Base-by-base conservation (phyloP, 2,888 invertebrate species). In the Phengaris alcon region DNA sequence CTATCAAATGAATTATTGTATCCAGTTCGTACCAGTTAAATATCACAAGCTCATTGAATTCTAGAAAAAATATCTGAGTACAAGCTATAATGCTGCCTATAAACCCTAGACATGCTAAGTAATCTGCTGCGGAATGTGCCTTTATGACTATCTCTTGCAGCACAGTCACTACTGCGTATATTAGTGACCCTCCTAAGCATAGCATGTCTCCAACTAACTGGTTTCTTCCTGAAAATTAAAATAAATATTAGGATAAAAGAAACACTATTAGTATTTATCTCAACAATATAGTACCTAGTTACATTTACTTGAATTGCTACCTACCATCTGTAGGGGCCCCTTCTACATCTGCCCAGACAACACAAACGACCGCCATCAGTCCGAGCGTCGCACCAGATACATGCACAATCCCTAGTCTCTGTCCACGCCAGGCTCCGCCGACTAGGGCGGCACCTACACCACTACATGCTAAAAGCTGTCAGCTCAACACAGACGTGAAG, bases 401-500 rank as follows among this genome's bases (percentile, higher is more conserved):
- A 84, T 97, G 97, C 3, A 95, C 95, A 82, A 96, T 94, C 74
- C 96, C 95, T 78, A 97, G 96, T 79, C 97, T 93, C 77, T 96
- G 96, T 8, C 96, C 96, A 46, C 97, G 93, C 88, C 97, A 95
- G 0, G 97, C 94, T 81, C 96, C 97, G 0, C 97, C 97, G 54
- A 97, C 95, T 79, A 97, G 87, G 6, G 97, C 97, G 10, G 96
- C 96, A 0, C 97, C 97, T 75, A 97, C 97, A 6, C 97, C 97
- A 78, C 97, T 97, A 87, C 97, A 97, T 79, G 97, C 97, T 82
- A 98, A 90, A 84, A 98, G 93, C 96, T 97, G 95, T 90, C 96
- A 95, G 89, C 91, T 91, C 77, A 93, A 81, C 68, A 92, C 93
- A 1, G 93, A 94, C 0, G 93, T 93, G 81, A 89, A 94, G 12